These are phyloP conservation scores for Pollenia griseotomentosa DNA, from an alignment of 2,888 invertebrate genomes.

Conservation along the genomic window DNA sequence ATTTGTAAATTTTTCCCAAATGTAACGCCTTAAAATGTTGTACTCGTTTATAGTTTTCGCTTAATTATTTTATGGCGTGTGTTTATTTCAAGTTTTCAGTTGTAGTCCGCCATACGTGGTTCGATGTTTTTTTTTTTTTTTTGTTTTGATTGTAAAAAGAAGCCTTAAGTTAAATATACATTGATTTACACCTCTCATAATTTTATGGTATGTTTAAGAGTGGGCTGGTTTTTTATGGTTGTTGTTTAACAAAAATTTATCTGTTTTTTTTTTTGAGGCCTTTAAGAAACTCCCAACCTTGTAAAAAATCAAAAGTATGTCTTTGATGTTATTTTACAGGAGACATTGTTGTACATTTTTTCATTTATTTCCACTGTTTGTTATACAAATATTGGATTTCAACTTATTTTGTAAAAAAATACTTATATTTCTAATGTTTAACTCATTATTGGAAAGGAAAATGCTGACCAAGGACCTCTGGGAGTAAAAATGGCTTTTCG, in stretches of 20 bases:
- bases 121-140: not conserved
- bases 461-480: conserved; percentile 68
- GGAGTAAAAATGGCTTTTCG: conserved; percentile 40
- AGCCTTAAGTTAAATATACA: not conserved
- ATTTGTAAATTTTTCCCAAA: too few relatives aligned
- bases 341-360: conserved; percentile 6
- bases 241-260: conserved; percentile 23
- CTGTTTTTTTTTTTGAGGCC: not conserved
- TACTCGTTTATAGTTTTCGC: too few relatives aligned
- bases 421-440: conserved; percentile 20
- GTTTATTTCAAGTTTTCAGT: too few relatives aligned
- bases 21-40: too few relatives aligned
- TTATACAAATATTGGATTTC: conserved; percentile 21
- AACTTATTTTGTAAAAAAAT: not conserved
- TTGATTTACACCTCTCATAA: conserved; percentile 62
- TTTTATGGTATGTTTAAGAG: conserved; percentile 31
- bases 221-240: not conserved
- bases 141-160: too few relatives aligned
- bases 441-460: conserved; percentile 47
- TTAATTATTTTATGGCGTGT: too few relatives aligned
- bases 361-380: conserved; percentile 22
- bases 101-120: not conserved
- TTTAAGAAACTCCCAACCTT: conserved; percentile 12
- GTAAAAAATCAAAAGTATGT: conserved; percentile 24
- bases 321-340: conserved; percentile 47